Evolutionary conservation across 2,797 vertebrate species (phyloP).

Genomic region (Artibeus lituratus): DNA sequence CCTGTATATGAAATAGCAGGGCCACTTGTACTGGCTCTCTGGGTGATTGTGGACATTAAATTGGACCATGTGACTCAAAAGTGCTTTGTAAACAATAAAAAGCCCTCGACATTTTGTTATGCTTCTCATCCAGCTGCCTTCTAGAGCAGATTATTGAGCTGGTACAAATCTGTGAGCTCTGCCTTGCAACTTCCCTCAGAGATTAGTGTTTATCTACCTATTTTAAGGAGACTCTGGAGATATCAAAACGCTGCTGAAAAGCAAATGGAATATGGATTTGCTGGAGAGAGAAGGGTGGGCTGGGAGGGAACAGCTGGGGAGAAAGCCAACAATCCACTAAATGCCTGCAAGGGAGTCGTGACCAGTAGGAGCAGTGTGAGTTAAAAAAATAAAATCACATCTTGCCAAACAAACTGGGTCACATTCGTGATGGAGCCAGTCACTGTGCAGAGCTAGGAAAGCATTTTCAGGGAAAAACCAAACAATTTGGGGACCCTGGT

Average conservation of each 20-base stretch:
- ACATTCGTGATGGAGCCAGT: conserved; percentile 58
- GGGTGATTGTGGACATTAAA: neutral
- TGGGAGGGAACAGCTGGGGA: conserved; percentile 65
- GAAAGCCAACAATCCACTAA: conserved; percentile 14
- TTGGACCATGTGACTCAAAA: neutral
- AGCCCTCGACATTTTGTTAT: neutral
- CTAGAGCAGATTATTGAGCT: neutral
- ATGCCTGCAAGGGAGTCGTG: conserved; percentile 40
- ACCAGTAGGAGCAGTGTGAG: conserved; percentile 57
- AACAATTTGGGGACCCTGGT: neutral
- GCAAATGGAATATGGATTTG: conserved; percentile 51
- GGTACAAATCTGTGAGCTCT: neutral
- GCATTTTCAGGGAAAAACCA: neutral
- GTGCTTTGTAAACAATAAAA: neutral
- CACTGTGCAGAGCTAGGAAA: conserved; percentile 25
- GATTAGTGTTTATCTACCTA: conserved; percentile 52
- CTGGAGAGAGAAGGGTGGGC: neutral
- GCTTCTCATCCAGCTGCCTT: neutral
- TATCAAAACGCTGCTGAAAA: conserved; percentile 41
- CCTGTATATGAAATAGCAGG: neutral
- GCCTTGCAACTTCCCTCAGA: conserved; percentile 3
- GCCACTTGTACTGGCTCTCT: neutral
- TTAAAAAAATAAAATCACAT: conserved; percentile 50
- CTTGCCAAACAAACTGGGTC: conserved; percentile 72
- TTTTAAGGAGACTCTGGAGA: conserved; percentile 59